Evolutionary conservation across 2,888 invertebrate genomes (phyloP).

Genomic region (Cephus nigrinus): DNA sequence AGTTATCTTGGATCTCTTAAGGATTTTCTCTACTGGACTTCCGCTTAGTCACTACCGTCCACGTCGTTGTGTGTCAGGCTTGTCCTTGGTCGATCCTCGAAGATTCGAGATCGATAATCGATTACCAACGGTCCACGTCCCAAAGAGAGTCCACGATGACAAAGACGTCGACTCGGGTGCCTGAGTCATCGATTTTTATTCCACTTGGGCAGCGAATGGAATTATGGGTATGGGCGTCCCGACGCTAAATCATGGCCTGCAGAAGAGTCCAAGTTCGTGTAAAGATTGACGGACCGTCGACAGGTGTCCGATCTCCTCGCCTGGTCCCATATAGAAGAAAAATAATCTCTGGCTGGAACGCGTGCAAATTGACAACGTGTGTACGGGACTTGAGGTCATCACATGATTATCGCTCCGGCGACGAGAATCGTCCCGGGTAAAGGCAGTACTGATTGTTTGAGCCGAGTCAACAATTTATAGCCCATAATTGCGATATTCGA

Average conservation of each 20-base stretch:
- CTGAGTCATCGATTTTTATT: background rate
- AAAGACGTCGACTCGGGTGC: background rate
- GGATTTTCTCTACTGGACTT: background rate
- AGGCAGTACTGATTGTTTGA: background rate
- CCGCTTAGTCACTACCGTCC: background rate
- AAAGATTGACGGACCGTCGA: background rate
- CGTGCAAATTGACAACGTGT: background rate
- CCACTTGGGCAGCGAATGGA: background rate
- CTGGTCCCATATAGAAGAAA: background rate
- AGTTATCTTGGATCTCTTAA: background rate
- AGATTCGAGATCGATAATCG: background rate
- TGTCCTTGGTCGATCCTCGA: background rate
- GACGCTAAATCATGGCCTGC: background rate
- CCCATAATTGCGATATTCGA: constrained; percentile 25
- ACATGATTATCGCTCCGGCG: background rate
- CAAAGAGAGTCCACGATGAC: background rate
- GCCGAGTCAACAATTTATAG: constrained; percentile 13
- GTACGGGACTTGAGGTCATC: background rate
- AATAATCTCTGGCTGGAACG: background rate
- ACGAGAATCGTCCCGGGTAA: background rate
- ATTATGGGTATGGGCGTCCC: background rate
- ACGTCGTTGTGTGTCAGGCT: background rate
- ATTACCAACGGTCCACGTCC: background rate
- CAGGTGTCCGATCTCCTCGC: background rate
- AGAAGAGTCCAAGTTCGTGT: background rate